These are phyloP conservation scores for Poecilobothrus nobilitatus DNA, from an alignment of 2,888 invertebrate genomes.

Conservation along the genomic window DNA sequence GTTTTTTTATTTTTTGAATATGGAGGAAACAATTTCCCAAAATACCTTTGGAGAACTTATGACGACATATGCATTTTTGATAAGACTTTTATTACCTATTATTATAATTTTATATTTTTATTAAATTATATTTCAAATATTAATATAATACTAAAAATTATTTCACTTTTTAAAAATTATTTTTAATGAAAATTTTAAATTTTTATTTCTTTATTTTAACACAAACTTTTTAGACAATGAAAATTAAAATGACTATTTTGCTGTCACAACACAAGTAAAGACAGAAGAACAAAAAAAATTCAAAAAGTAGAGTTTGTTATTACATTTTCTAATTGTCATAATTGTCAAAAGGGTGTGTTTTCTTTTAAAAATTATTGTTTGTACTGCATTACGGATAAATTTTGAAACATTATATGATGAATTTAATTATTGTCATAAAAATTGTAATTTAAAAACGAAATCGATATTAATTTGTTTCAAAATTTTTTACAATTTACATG, in stretches of 20 bases:
- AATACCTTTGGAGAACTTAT: neutral
- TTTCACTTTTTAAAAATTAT: neutral
- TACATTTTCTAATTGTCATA: too few species aligned
- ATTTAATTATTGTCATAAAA: too few species aligned
- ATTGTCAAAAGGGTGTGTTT: too few species aligned
- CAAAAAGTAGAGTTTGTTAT: too few species aligned
- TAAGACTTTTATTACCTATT: neutral
- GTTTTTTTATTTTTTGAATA: neutral
- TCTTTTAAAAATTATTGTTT: too few species aligned
- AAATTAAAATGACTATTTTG: neutral
- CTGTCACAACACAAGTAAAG: too few species aligned
- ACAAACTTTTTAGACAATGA: neutral
- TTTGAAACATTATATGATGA: too few species aligned
- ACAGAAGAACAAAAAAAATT: too few species aligned
- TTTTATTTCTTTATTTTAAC: neutral
- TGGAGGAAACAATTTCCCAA: neutral
- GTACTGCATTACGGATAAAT: too few species aligned
- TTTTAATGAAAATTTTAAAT: neutral
- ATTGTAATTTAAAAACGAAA: too few species aligned
- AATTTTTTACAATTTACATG: too few species aligned
- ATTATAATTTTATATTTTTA: neutral
- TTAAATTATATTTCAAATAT: neutral
- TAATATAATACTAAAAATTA: neutral
- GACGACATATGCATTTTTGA: neutral
- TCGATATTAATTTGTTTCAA: too few species aligned